Evolutionary conservation across 1,140 invertebrate genomes (phyloP).

Genomic region (Drosophila tani): DNA sequence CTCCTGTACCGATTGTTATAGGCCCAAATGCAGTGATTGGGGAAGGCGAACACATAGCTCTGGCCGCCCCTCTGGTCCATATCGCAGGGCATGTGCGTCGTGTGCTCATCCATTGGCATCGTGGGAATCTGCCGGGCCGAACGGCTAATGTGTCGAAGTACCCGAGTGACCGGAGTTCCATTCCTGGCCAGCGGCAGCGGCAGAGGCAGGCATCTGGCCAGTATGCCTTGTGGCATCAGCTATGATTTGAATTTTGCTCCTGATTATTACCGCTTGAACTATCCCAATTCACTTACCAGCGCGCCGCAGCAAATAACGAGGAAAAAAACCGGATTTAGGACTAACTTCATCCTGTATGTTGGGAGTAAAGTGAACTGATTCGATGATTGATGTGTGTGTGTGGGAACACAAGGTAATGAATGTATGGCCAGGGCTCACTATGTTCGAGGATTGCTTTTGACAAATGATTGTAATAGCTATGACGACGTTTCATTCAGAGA

Average conservation of each 20-base stretch:
- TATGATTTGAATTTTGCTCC: background rate
- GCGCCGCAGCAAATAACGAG: conserved; percentile 2
- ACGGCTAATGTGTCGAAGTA: conserved; percentile 17
- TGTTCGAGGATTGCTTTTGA: background rate
- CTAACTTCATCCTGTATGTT: conserved; percentile 4
- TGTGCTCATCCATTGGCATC: conserved; percentile 31
- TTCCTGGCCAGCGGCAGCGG: background rate
- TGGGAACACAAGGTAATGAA: background rate
- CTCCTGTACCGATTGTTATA: conserved; percentile 30
- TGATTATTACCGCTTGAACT: background rate
- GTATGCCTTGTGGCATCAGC: conserved; percentile 8
- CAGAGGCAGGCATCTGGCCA: background rate
- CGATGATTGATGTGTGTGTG: background rate
- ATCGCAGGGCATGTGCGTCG: conserved; percentile 52
- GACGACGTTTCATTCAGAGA: background rate
- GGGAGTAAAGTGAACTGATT: background rate
- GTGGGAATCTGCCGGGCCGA: background rate
- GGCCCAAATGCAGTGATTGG: conserved; percentile 50
- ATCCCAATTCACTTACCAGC: background rate
- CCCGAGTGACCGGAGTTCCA: background rate
- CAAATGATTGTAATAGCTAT: background rate
- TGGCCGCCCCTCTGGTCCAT: conserved; percentile 14
- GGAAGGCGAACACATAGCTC: conserved; percentile 12
- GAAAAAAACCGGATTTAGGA: background rate
- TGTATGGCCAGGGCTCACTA: conserved; percentile 1